These are phyloP conservation scores for Lissonota sp. DNA, from an alignment of 2,888 invertebrate genomes.

Conservation along the genomic window DNA sequence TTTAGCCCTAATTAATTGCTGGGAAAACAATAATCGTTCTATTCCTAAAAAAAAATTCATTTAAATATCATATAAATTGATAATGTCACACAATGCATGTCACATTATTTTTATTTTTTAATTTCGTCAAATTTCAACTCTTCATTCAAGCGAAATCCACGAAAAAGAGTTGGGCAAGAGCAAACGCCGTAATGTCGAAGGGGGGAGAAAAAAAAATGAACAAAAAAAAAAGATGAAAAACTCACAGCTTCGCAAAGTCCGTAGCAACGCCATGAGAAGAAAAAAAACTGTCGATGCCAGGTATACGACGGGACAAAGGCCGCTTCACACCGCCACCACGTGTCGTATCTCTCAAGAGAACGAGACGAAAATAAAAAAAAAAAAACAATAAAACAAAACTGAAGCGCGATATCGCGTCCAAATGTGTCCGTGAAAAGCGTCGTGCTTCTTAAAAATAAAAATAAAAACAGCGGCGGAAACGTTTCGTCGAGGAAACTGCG, in stretches of 20 bases:
- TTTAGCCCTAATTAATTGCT: too few species aligned
- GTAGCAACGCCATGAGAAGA: slow-evolving; percentile 18
- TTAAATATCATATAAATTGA: neutral
- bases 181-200: slow-evolving; percentile 3
- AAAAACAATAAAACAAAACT: neutral
- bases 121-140: too few species aligned
- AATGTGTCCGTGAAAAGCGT: neutral
- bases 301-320: slow-evolving; percentile 28
- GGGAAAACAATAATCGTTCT: neutral
- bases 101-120: too few species aligned
- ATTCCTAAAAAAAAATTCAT: neutral
- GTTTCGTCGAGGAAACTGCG: slow-evolving; percentile 5
- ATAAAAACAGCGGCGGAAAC: slow-evolving; percentile 38
- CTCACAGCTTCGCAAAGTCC: slow-evolving; percentile 23
- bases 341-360: slow-evolving; percentile 1
- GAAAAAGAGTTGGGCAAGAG: neutral
- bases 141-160: too few species aligned
- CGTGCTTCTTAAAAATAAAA: neutral
- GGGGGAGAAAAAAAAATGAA: neutral
- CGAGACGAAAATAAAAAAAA: neutral
- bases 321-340: slow-evolving; percentile 17
- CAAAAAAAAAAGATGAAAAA: neutral
- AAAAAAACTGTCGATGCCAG: slow-evolving; percentile 17
- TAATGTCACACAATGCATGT: neutral
- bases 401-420: neutral